Evolutionary conservation across 2,113 vertebrate species (phyloP).

Genomic region (Chlamydotis undulata): DNA sequence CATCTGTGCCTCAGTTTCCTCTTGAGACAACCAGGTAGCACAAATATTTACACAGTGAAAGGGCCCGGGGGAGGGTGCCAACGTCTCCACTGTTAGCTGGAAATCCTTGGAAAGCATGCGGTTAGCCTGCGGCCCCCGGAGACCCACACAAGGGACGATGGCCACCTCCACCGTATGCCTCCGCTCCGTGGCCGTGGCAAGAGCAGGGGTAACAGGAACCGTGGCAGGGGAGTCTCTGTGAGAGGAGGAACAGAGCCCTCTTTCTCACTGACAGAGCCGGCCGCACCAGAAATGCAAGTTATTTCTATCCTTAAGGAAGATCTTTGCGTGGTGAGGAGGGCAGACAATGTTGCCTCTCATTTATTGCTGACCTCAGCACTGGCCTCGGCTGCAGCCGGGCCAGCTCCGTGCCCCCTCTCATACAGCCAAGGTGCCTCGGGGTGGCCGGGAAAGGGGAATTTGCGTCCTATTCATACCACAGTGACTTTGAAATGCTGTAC

Average conservation of each 20-base stretch:
- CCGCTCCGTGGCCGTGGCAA: background rate
- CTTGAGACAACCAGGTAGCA: background rate
- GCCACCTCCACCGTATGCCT: background rate
- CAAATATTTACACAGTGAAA: constrained; percentile 24
- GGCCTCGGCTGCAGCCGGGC: constrained; percentile 66
- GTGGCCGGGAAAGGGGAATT: constrained; percentile 70
- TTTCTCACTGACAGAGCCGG: constrained; percentile 70
- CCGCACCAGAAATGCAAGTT: constrained; percentile 78
- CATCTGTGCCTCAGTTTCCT: constrained; percentile 6
- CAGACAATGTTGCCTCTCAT: constrained; percentile 80
- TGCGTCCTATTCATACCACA: constrained; percentile 72
- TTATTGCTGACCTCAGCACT: constrained; percentile 79
- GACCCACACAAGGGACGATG: background rate
- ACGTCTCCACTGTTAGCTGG: background rate
- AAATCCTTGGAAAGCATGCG: background rate
- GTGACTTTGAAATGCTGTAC: constrained; percentile 71
- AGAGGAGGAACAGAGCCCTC: constrained; percentile 72
- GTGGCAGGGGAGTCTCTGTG: background rate
- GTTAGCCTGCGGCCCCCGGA: background rate
- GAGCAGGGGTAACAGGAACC: background rate
- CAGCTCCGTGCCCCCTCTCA: constrained; percentile 62
- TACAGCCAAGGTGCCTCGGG: constrained; percentile 73
- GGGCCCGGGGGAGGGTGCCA: background rate
- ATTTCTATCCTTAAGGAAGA: constrained; percentile 81
- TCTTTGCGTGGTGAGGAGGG: constrained; percentile 56